Evolutionary conservation across 2,797 vertebrate species (phyloP), one percentile per base, ranked within the genome.

Genomic region (Syngnathus rostellatus): DNA sequence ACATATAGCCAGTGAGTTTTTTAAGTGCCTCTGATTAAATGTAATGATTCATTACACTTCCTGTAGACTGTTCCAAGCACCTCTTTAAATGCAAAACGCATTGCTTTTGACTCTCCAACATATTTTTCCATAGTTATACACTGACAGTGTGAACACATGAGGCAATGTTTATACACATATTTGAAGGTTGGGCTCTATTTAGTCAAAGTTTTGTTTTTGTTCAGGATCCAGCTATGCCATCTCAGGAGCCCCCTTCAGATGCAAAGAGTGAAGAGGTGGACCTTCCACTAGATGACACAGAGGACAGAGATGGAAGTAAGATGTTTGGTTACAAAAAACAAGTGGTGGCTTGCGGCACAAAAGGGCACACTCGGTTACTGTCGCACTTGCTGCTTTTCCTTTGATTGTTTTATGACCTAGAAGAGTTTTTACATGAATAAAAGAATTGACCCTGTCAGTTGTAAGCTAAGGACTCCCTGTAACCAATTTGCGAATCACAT

Each of bases 141-240:
- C 2, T 68, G 45, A 50, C 65, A 65, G 45, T 62, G 19, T 54
- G n/a, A 48, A 43, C 45, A 41, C 55, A 69, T 57, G 55, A 67
- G 41, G 9, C 55, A 62, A 37, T 71, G 38, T 66, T 37, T 75
- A 1, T 8, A 5, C 54, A 69, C 62, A 41, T 73, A 43, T 64
- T 10, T 71, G 31, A 50, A n/a, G 16, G 14, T 69, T 2, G 1
- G 39, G 25, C 43, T 5, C 58, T 70, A 51, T 73, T 63, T 66
- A 64, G 62, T 8, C 70, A 59, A 21, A n/a, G 17, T 72, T 71
- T 14, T 85, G 3, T 45, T 46, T 45, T 64, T 65, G 38, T 71
- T 50, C 87, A 99, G 97, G 97, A 99, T 98, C 92, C 95, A 92
- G 94, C 92, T 91, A 99, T 99, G 97, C 97, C 97, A 92, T 93